Base-by-base conservation (phyloP, 2,888 invertebrate species). In the Chrysina gloriosa region DNA sequence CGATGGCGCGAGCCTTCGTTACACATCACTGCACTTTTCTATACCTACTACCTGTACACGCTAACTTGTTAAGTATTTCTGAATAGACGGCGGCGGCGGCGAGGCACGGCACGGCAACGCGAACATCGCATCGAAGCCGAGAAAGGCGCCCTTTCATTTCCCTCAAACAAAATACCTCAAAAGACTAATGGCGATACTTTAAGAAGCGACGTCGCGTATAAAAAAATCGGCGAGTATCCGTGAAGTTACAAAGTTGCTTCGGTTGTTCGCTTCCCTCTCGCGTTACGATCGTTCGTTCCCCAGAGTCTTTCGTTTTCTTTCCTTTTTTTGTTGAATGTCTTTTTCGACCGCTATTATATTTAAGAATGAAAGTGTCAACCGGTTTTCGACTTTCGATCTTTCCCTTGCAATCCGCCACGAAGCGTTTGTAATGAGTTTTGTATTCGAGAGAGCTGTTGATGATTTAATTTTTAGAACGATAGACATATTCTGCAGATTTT, bases 191-290 rank as follows among this genome's bases (percentile, higher is more conserved):
- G 77, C 71, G 70, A 74, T 72, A 71, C 75, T 76, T 77, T 76
- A 70, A 73, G 72, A 76, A 73, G 70, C 74, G 74, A 74, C 76
- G 75, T 74, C 71, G 63, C 68, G 58, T n/a, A n/a, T 39, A 68
- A 72, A 75, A 77, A 75, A 78, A 77, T 76, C 73, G 75, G 74
- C 63, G 72, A 71, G 69, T 74, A 75, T 68, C 76, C 77, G 78
- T 77, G 75, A 77, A 78, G 78, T 78, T 78, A 77, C 77, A 72
- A 78, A 78, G 77, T 78, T 78, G 73, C 72, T 72, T 71, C 47
- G 58, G 39, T 39, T 58, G n/a, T 14, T 25, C 25, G 5, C n/a
- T 34, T 58, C 6, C 23, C 11, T 5, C 11, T 14, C 23, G n/a
- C n/a, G n/a, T n/a, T n/a, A n/a, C n/a, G n/a, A n/a, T n/a, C n/a